A percentile compares a stretch with the other conserved stretches of the same genome.
These are phyloP conservation scores for Salminus brasiliensis DNA, from an alignment of 2,113 vertebrate genomes.

Conservation along the genomic window DNA sequence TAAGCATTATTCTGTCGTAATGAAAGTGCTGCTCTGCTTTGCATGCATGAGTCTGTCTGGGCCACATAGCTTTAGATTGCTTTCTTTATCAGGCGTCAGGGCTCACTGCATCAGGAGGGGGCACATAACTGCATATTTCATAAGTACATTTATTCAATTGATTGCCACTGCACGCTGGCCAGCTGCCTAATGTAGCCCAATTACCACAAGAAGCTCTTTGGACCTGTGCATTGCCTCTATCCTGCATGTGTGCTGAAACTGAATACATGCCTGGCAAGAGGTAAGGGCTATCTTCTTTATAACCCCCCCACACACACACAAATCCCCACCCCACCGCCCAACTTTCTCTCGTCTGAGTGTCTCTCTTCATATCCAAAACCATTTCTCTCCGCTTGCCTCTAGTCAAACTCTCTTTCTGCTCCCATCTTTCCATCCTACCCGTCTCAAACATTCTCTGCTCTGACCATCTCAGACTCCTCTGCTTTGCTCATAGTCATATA, in stretches of 20 bases:
- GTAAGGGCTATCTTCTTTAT: conserved; percentile 1
- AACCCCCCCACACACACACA: too few species aligned
- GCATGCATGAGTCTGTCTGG: conserved; percentile 27
- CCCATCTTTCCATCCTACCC: background rate
- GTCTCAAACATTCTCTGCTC: background rate
- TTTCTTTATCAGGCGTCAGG: conserved; percentile 44
- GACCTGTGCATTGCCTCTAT: conserved; percentile 2
- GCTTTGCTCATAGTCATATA: background rate
- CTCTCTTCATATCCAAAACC: background rate
- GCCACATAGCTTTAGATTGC: conserved; percentile 34
- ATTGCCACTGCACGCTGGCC: conserved; percentile 52
- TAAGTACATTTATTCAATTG: conserved; percentile 63
- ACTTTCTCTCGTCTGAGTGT: background rate
- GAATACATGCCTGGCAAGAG: conserved; percentile 23
- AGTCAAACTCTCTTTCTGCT: background rate
- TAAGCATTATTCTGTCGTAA: conserved; percentile 18
- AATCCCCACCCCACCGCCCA: background rate
- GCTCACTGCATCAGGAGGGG: conserved; percentile 38
- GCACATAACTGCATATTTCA: conserved; percentile 60
- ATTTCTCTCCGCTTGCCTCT: background rate
- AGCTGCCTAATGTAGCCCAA: conserved; percentile 51
- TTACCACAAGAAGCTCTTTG: conserved; percentile 51
- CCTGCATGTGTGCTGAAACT: conserved; percentile 21
- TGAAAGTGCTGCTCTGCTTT: conserved; percentile 31
- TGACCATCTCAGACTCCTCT: background rate